Evolutionary conservation across 1,140 invertebrate species (phyloP).

Genomic region (Pantala flavescens): DNA sequence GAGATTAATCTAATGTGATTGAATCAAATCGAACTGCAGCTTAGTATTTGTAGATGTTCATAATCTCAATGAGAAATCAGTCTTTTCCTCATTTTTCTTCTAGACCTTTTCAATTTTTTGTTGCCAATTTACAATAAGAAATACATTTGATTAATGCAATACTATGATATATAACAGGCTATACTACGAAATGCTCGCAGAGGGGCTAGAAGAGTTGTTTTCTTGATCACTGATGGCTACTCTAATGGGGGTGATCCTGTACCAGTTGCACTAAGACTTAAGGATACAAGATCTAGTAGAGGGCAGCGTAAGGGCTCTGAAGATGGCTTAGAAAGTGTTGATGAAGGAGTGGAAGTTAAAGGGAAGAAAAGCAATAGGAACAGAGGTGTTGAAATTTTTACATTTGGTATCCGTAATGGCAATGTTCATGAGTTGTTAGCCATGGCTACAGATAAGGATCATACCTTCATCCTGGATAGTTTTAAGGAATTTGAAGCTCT

Average conservation of each 20-base stretch:
- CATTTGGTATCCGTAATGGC: slow-evolving; percentile 50
- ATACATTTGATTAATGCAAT: too few relatives aligned
- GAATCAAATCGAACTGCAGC: too few relatives aligned
- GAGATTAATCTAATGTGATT: too few relatives aligned
- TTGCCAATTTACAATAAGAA: too few relatives aligned
- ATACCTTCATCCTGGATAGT: slow-evolving; percentile 57
- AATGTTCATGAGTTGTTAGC: slow-evolving; percentile 54
- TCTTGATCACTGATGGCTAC: slow-evolving; percentile 61
- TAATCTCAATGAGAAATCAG: too few relatives aligned
- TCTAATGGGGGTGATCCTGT: slow-evolving; percentile 60
- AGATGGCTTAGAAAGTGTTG: slow-evolving; percentile 27
- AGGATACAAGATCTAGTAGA: slow-evolving; percentile 26
- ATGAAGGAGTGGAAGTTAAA: background rate
- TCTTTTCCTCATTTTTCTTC: too few relatives aligned
- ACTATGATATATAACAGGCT: slow-evolving; percentile 33
- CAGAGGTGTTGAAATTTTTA: slow-evolving; percentile 47
- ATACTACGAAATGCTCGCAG: slow-evolving; percentile 42
- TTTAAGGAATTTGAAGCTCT: slow-evolving; percentile 62
- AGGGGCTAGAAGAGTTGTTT: slow-evolving; percentile 48
- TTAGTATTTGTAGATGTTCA: too few relatives aligned
- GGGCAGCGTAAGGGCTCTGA: background rate
- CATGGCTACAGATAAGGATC: slow-evolving; percentile 51
- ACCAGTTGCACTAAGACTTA: slow-evolving; percentile 43
- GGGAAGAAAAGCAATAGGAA: slow-evolving; percentile 22
- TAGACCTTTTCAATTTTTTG: too few relatives aligned